Evolutionary conservation across 2,797 vertebrate species (phyloP).

Genomic region (Anguilla pacifica): DNA sequence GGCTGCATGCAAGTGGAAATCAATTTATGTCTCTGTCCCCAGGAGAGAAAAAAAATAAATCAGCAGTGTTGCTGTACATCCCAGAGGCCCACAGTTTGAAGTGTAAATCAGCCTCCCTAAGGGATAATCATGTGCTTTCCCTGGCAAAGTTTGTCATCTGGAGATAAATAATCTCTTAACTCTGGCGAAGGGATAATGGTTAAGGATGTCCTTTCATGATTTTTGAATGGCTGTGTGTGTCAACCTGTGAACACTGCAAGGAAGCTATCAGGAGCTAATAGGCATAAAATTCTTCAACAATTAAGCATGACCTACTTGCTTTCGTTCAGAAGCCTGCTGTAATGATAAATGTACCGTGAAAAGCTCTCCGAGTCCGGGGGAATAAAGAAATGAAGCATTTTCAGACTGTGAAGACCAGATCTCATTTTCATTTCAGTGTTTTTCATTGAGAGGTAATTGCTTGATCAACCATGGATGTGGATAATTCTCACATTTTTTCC

Average conservation of each 20-base stretch:
- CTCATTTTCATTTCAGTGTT: conserved; percentile 8
- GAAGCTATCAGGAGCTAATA: conserved; percentile 23
- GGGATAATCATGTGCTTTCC: not conserved
- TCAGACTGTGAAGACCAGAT: conserved; percentile 19
- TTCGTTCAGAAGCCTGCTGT: conserved; percentile 20
- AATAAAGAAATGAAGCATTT: conserved; percentile 20
- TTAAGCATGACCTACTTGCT: conserved; percentile 32
- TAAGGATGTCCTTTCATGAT: not conserved
- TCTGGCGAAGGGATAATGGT: not conserved
- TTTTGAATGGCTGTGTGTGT: not conserved
- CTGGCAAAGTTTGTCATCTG: not conserved
- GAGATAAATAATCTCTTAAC: conserved; percentile 16
- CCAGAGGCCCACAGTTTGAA: not conserved
- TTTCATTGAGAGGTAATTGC: conserved; percentile 27
- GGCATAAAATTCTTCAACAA: conserved; percentile 26
- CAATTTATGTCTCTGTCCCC: not conserved
- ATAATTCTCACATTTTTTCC: not conserved
- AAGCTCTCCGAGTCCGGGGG: conserved; percentile 18
- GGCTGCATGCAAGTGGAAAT: not conserved
- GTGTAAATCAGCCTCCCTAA: not conserved
- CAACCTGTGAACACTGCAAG: conserved; percentile 15
- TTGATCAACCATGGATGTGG: conserved; percentile 2
- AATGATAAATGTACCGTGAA: conserved; percentile 28
- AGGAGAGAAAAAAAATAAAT: not conserved
- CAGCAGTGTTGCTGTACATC: not conserved